Conservation (phyloP, 2,113 vertebrate genomes). For the Crocuta crocuta region DNA sequence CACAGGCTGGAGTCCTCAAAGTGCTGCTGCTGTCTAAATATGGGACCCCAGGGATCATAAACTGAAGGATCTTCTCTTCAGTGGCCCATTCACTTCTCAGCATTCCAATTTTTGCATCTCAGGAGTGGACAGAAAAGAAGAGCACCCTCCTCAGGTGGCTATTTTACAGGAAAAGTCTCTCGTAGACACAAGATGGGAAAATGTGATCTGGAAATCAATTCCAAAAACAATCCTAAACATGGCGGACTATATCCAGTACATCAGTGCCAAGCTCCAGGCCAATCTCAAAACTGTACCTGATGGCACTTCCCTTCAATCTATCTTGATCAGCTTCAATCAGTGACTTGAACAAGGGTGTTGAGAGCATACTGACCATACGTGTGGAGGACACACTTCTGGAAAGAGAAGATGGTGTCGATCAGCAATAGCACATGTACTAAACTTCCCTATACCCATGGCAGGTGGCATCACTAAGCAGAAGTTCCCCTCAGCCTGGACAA, state of each 20-base stretch:
- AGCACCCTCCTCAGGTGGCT: not conserved
- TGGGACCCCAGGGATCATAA: not conserved
- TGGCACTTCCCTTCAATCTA: not conserved
- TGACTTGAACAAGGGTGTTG: not conserved
- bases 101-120: not conserved
- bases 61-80: not conserved
- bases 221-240: not conserved
- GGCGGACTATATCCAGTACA: not conserved
- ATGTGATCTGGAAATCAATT: slow-evolving; percentile 1
- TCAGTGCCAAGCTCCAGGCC: not conserved
- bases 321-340: not conserved
- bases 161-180: not conserved
- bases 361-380: not conserved
- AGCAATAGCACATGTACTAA: not conserved
- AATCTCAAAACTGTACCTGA: not conserved
- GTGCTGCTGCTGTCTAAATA: not conserved
- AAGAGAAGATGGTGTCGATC: not conserved
- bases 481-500: not conserved
- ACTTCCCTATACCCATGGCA: not conserved
- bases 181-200: not conserved
- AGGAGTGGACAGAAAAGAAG: not conserved
- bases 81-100: not conserved
- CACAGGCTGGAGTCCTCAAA: not conserved
- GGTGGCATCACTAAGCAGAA: not conserved
- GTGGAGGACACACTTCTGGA: not conserved